phyloP scores from a whole-genome alignment of 2,888 invertebrate genomes.

The Luperina nickerlii region DNA sequence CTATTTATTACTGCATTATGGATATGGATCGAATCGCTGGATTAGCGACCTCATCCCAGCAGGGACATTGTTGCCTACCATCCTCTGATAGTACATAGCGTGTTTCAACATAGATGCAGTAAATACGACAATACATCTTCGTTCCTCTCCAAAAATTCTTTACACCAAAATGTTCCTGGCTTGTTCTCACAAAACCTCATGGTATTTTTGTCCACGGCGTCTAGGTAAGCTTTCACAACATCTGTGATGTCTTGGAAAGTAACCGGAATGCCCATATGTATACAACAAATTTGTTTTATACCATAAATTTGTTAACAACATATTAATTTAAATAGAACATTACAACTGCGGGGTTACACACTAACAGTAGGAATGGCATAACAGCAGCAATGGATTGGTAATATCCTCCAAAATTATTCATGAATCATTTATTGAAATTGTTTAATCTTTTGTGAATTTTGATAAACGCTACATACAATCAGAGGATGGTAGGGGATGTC shows the following conservation, averaged over 20 bases:
- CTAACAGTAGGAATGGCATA: too few relatives aligned
- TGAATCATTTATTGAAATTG: too few relatives aligned
- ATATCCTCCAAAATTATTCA: too few relatives aligned
- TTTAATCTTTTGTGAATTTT: too few relatives aligned
- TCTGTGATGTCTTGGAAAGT: constrained; percentile 11
- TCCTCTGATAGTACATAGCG: not conserved
- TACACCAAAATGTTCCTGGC: constrained; percentile 18
- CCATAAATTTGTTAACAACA: too few relatives aligned
- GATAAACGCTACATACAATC: too few relatives aligned
- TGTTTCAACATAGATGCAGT: not conserved
- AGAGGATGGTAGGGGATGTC: too few relatives aligned
- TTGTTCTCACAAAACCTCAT: constrained; percentile 1
- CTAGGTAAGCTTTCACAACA: constrained; percentile 17
- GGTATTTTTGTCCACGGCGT: not conserved
- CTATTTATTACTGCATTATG: not conserved
- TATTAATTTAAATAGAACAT: not conserved
- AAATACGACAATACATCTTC: not conserved
- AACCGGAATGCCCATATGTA: constrained; percentile 17
- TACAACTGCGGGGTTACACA: too few relatives aligned
- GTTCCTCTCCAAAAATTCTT: constrained; percentile 11
- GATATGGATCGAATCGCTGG: not conserved
- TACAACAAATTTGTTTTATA: too few relatives aligned
- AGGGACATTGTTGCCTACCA: too few relatives aligned
- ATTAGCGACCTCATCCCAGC: not conserved
- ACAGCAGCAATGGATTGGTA: too few relatives aligned